Percentiles rank a stretch among this genome's conserved stretches.
These are phyloP conservation scores for Merodon equestris DNA, from an alignment of 2,888 invertebrate species.

Conservation along the genomic window DNA sequence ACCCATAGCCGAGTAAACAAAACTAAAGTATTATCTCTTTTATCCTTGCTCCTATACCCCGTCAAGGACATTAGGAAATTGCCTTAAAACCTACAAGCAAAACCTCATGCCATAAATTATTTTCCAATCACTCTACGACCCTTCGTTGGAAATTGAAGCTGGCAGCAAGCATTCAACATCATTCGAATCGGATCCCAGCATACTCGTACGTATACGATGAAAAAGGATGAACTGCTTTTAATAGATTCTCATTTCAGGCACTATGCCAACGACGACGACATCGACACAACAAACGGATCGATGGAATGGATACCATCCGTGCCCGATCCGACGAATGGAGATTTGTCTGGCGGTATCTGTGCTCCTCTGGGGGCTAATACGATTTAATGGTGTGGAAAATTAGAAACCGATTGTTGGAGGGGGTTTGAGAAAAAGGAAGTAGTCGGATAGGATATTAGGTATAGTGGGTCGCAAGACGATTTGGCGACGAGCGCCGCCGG, in stretches of 20 bases:
- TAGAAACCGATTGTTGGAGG: constrained; percentile 73
- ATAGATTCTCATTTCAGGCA: constrained; percentile 57
- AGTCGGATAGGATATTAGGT: too few relatives aligned
- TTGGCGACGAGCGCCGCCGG: constrained; percentile 56
- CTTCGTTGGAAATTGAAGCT: constrained; percentile 19
- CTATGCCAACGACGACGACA: constrained; percentile 47
- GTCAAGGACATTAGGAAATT: constrained; percentile 54
- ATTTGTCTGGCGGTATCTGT: constrained; percentile 43
- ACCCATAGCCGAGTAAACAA: constrained; percentile 54
- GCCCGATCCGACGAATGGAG: constrained; percentile 41
- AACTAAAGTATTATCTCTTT: constrained; percentile 43
- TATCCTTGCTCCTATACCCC: constrained; percentile 29
- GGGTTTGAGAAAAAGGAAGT: not conserved
- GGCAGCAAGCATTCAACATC: constrained; percentile 29
- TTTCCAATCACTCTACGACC: constrained; percentile 53
- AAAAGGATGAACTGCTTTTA: constrained; percentile 54
- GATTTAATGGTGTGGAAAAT: constrained; percentile 76
- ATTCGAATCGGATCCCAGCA: constrained; percentile 38
- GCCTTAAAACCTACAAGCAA: constrained; percentile 38
- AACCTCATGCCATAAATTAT: constrained; percentile 62
- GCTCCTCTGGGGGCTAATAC: constrained; percentile 50
- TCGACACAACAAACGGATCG: not conserved
- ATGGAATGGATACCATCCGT: not conserved
- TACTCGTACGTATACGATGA: constrained; percentile 23
- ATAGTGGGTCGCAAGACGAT: constrained; percentile 22